These are phyloP conservation scores for Balanococcus diminutus DNA, from an alignment of 2,888 invertebrate genomes.

Conservation along the genomic window DNA sequence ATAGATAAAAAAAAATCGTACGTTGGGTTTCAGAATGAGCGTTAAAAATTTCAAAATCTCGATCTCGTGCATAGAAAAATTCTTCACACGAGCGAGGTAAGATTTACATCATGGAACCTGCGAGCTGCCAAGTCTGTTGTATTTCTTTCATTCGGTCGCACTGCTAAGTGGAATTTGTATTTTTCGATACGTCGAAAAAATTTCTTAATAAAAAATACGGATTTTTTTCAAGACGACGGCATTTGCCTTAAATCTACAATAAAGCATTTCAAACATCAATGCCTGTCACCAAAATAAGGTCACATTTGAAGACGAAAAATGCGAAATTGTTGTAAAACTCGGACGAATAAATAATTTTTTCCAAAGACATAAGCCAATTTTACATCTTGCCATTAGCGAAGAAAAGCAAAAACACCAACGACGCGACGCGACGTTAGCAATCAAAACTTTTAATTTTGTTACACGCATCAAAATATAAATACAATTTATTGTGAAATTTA, in stretches of 20 bases:
- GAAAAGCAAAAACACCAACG: neutral
- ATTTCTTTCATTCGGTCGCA: neutral
- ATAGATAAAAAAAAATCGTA: too few relatives aligned
- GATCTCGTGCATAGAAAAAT: neutral
- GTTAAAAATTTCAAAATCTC: neutral
- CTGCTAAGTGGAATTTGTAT: neutral
- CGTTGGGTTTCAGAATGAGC: too few relatives aligned
- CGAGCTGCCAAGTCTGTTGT: neutral
- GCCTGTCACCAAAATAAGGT: slow-evolving; percentile 20
- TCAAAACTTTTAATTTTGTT: neutral
- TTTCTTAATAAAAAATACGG: neutral
- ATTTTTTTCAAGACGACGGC: neutral
- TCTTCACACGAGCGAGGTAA: neutral
- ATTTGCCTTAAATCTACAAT: neutral
- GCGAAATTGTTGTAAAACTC: neutral
- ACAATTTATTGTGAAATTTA: neutral
- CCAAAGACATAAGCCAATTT: neutral
- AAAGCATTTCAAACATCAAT: neutral
- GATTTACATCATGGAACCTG: neutral
- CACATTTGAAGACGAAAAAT: neutral
- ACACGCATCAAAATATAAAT: neutral
- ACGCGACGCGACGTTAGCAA: neutral
- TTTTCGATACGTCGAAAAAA: slow-evolving; percentile 19
- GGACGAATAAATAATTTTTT: neutral
- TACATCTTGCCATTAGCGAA: neutral